Conservation (phyloP, 64 coral and sea anemone species). For the Stichodactyla helianthus region DNA sequence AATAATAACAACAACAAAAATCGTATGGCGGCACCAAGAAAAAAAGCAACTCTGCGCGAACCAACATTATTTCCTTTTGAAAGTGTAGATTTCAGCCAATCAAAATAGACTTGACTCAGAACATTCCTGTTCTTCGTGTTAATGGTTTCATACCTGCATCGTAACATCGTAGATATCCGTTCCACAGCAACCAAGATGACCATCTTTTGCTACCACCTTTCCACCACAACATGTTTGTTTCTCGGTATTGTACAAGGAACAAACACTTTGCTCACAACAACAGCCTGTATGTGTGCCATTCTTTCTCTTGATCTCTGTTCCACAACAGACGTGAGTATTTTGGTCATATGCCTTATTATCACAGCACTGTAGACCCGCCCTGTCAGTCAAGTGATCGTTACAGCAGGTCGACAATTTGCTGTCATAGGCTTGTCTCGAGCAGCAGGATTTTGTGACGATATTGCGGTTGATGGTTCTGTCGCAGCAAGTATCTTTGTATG, state of each 20-base stretch:
- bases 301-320: neutral
- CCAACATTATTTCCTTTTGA: too few species aligned
- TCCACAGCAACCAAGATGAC: constrained; percentile 9
- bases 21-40: too few species aligned
- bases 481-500: neutral
- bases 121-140: too few species aligned
- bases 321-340: neutral
- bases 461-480: neutral
- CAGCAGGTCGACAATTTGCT: neutral
- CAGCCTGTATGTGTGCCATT: neutral
- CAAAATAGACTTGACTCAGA: too few species aligned
- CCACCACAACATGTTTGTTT: constrained; percentile 15
- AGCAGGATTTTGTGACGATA: constrained; percentile 5
- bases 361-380: neutral
- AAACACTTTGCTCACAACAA: neutral
- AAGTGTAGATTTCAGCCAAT: too few species aligned
- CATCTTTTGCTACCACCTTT: neutral
- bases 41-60: too few species aligned
- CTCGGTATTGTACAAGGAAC: neutral
- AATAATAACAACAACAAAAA: too few species aligned
- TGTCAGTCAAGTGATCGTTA: neutral
- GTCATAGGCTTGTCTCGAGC: neutral
- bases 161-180: constrained; percentile 9
- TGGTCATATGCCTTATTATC: neutral
- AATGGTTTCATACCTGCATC: neutral